Evolutionary conservation across 2,888 invertebrate genomes (phyloP).

Genomic region (Fissipunctia ypsillon): DNA sequence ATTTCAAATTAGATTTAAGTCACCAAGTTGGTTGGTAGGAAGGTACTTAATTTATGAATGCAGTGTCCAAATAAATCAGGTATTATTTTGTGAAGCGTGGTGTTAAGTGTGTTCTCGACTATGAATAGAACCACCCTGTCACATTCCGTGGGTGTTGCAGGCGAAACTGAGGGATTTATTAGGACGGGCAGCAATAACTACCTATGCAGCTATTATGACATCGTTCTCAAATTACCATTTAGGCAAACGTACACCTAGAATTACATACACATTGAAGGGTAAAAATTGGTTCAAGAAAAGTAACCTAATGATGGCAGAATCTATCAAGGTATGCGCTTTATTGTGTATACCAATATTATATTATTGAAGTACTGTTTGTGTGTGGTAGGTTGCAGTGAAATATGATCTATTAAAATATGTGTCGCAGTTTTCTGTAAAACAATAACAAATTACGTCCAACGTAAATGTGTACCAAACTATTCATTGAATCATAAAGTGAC

Average conservation of each 20-base stretch:
- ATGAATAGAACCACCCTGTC: slow-evolving; percentile 61
- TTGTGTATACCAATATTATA: background rate
- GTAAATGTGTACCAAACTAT: slow-evolving; percentile 39
- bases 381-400: slow-evolving; percentile 1
- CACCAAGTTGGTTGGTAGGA: background rate
- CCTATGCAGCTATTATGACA: slow-evolving; percentile 48
- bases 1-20: background rate
- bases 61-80: slow-evolving; percentile 15
- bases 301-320: background rate
- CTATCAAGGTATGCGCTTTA: background rate
- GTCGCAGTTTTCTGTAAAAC: slow-evolving; percentile 42
- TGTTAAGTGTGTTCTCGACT: slow-evolving; percentile 32
- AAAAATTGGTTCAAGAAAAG: slow-evolving; percentile 9
- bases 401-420: slow-evolving; percentile 22
- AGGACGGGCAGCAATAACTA: slow-evolving; percentile 55
- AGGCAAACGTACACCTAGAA: slow-evolving; percentile 21
- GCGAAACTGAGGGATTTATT: slow-evolving; percentile 62
- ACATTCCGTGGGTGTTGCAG: slow-evolving; percentile 57
- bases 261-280: slow-evolving; percentile 22
- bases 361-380: background rate
- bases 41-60: background rate
- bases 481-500: slow-evolving; percentile 24
- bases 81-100: slow-evolving; percentile 19
- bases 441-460: slow-evolving; percentile 32
- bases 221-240: slow-evolving; percentile 57